A percentile compares a stretch with the other conserved stretches of the same genome.
Evolutionary conservation across 2,113 vertebrate genomes (phyloP).

Genomic region (Ursus arctos): DNA sequence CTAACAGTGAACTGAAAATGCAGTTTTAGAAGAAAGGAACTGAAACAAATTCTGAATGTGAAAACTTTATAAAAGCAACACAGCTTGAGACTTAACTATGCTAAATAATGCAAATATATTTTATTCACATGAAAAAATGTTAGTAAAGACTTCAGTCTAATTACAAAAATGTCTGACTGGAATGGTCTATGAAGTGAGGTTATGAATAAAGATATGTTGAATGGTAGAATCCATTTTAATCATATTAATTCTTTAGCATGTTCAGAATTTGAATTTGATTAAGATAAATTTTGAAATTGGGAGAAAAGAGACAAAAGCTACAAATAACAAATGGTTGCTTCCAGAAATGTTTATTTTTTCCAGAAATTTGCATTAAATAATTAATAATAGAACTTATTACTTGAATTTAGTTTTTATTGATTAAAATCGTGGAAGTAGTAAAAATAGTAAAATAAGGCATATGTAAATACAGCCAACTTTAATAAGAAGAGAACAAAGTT

Average conservation of each 20-base stretch:
- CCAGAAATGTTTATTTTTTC: not conserved
- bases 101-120: not conserved
- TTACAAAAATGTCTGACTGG: not conserved
- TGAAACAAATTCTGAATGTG: not conserved
- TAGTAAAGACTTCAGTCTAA: slow-evolving; percentile 4
- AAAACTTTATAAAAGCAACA: slow-evolving; percentile 18
- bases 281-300: not conserved
- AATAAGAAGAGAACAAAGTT: not conserved
- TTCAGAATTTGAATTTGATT: not conserved
- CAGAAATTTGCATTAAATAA: not conserved
- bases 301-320: not conserved
- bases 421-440: not conserved
- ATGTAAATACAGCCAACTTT: not conserved
- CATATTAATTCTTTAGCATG: not conserved
- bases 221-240: not conserved
- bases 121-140: slow-evolving; percentile 13
- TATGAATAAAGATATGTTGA: not conserved
- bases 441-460: not conserved
- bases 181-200: not conserved
- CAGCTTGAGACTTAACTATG: not conserved
- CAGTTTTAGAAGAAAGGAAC: not conserved
- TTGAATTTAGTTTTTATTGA: not conserved
- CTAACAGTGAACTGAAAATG: not conserved
- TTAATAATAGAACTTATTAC: slow-evolving; percentile 13
- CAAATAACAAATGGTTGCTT: not conserved